A percentile compares a stretch with the other conserved stretches of the same genome.
Conservation (phyloP, 1,140 invertebrate species). For the Pollicipes pollicipes region DNA sequence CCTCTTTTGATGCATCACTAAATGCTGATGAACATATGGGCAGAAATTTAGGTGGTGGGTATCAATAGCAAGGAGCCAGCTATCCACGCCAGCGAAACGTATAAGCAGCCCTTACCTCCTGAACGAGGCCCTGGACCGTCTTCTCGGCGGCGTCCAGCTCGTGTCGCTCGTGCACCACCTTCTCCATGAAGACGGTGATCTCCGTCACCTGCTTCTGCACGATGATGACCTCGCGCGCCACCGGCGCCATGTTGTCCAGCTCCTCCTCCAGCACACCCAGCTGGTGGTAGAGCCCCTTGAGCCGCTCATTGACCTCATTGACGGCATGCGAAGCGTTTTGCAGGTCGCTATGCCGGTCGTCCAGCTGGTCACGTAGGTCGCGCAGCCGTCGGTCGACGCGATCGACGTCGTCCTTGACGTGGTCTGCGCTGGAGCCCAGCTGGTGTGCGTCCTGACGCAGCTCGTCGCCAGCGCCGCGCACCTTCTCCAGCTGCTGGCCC, state of each 20-base stretch:
- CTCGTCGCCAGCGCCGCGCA: constrained; percentile 49
- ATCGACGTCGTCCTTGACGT: constrained; percentile 58
- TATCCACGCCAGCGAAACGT: too few relatives aligned
- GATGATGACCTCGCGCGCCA: constrained; percentile 66
- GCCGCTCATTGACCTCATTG: constrained; percentile 66
- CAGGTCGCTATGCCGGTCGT: constrained; percentile 57
- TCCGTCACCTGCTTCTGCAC: constrained; percentile 68
- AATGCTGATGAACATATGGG: too few relatives aligned
- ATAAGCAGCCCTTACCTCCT: too few relatives aligned
- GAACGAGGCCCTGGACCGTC: constrained; percentile 54
- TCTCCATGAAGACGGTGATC: constrained; percentile 44
- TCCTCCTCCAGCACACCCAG: constrained; percentile 62
- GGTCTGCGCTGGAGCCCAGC: constrained; percentile 42
- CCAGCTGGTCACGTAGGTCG: constrained; percentile 52
- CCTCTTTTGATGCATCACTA: too few relatives aligned
- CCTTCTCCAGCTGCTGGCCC: constrained; percentile 52
- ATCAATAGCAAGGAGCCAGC: too few relatives aligned
- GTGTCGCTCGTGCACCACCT: constrained; percentile 37
- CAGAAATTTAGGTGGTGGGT: too few relatives aligned
- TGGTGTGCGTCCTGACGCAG: constrained; percentile 46
- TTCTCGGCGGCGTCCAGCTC: constrained; percentile 48
- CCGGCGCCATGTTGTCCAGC: constrained; percentile 61
- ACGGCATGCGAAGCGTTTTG: constrained; percentile 72
- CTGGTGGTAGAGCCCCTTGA: constrained; percentile 55
- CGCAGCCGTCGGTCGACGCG: constrained; percentile 55